Conservation (phyloP, 2,113 vertebrate species). For the Caracal caracal region DNA sequence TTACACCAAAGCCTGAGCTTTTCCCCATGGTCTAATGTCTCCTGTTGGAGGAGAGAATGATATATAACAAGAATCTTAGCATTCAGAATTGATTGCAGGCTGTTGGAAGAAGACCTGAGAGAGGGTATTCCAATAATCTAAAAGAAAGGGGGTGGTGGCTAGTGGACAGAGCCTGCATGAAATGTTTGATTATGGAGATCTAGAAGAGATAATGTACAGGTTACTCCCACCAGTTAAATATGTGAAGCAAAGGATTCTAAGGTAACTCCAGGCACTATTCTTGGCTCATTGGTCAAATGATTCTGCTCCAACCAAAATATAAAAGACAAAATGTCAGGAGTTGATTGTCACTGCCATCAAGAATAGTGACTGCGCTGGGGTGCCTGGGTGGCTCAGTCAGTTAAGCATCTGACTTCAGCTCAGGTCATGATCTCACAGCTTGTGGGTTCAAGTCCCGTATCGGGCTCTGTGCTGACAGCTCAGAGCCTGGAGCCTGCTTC, state of each 20-base stretch:
- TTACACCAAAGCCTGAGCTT: background rate
- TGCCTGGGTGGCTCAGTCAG: too few relatives aligned
- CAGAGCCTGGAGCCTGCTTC: too few relatives aligned
- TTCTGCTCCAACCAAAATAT: constrained; percentile 27
- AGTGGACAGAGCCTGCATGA: background rate
- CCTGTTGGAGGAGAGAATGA: background rate
- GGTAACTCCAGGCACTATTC: background rate
- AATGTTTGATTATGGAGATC: background rate
- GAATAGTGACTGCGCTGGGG: background rate
- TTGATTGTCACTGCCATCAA: background rate
- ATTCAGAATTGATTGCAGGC: background rate
- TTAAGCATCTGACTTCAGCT: too few relatives aligned
- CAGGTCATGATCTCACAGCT: too few relatives aligned
- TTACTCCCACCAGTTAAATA: background rate
- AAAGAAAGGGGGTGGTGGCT: background rate
- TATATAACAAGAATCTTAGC: background rate
- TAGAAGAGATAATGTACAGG: background rate
- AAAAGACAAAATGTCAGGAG: background rate
- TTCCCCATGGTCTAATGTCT: background rate
- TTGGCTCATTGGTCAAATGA: background rate
- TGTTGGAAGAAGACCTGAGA: background rate
- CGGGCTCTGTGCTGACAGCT: too few relatives aligned
- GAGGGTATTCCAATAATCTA: background rate
- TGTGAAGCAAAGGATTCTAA: background rate
- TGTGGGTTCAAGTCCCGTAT: too few relatives aligned